These are phyloP conservation scores for Caenorhabditis afra DNA, from an alignment of 2,888 invertebrate species.

Conservation along the genomic window DNA sequence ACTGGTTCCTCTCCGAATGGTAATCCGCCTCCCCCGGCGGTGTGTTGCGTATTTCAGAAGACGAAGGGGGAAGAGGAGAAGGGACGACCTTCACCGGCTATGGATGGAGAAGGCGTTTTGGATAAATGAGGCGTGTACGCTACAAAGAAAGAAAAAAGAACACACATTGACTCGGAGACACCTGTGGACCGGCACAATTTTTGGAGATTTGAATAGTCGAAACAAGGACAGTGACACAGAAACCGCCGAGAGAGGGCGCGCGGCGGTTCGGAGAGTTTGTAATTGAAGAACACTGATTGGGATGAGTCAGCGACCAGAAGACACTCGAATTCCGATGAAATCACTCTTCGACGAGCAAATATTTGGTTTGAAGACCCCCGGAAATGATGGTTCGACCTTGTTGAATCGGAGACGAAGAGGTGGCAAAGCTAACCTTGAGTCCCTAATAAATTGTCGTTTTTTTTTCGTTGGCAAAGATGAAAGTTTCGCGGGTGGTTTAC, in stretches of 20 bases:
- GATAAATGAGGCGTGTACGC: conserved; percentile 51
- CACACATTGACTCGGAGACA: conserved; percentile 33
- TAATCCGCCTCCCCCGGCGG: conserved; percentile 36
- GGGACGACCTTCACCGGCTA: conserved; percentile 50
- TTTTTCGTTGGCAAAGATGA: conserved; percentile 25
- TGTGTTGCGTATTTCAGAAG: conserved; percentile 41
- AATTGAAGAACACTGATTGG: conserved; percentile 12
- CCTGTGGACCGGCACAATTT: conserved; percentile 29
- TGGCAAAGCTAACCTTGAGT: conserved; percentile 36
- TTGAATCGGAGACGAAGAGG: not conserved
- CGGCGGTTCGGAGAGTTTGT: not conserved
- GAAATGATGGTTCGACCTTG: conserved; percentile 52
- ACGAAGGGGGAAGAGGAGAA: not conserved
- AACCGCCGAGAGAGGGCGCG: conserved; percentile 23
- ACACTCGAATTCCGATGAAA: conserved; percentile 22
- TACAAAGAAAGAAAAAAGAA: conserved; percentile 31
- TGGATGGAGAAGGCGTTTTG: conserved; percentile 27
- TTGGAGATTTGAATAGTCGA: conserved; percentile 52
- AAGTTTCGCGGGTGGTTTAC: conserved; percentile 40
- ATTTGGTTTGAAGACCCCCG: conserved; percentile 28
- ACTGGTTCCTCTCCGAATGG: conserved; percentile 16
- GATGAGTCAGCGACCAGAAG: conserved; percentile 42
- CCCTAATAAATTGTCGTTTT: conserved; percentile 53
- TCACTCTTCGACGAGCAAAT: conserved; percentile 31
- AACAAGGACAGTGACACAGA: conserved; percentile 30